Evolutionary conservation across 2,113 vertebrate species (phyloP).

Genomic region (Heteronetta atricapilla): DNA sequence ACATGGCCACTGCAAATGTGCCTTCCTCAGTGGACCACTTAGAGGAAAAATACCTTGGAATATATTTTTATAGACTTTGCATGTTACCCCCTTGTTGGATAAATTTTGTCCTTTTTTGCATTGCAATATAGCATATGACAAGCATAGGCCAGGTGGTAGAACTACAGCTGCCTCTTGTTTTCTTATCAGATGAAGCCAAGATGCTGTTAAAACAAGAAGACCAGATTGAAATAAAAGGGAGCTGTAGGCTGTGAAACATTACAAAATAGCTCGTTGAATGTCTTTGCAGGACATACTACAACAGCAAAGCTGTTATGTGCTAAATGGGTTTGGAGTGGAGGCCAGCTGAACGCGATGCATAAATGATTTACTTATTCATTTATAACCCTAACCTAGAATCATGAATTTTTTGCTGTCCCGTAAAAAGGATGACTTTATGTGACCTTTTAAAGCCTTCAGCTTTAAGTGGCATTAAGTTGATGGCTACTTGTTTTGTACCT

Average conservation of each 20-base stretch:
- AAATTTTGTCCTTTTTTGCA: background rate
- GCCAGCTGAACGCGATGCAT: background rate
- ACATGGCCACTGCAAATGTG: background rate
- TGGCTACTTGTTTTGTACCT: slow-evolving; percentile 53
- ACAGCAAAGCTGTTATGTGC: slow-evolving; percentile 24
- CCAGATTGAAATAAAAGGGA: slow-evolving; percentile 30
- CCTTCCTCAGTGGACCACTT: background rate
- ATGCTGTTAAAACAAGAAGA: slow-evolving; percentile 45
- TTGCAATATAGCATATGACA: background rate
- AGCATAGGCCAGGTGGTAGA: background rate
- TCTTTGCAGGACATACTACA: background rate
- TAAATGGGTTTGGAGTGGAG: background rate
- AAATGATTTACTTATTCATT: slow-evolving; percentile 27
- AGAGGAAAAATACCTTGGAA: background rate
- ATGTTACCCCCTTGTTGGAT: background rate
- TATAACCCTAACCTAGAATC: background rate
- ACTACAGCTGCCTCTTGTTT: slow-evolving; percentile 15
- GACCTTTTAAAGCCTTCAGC: slow-evolving; percentile 28
- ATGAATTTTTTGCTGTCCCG: background rate
- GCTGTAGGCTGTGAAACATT: slow-evolving; percentile 42
- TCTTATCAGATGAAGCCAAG: slow-evolving; percentile 22
- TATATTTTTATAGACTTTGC: background rate
- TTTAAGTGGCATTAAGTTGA: slow-evolving; percentile 47
- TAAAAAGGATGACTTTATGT: slow-evolving; percentile 3
- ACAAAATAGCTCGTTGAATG: slow-evolving; percentile 57